phyloP scores from a whole-genome alignment of 2,797 vertebrate species.

The Vireo griseus region DNA sequence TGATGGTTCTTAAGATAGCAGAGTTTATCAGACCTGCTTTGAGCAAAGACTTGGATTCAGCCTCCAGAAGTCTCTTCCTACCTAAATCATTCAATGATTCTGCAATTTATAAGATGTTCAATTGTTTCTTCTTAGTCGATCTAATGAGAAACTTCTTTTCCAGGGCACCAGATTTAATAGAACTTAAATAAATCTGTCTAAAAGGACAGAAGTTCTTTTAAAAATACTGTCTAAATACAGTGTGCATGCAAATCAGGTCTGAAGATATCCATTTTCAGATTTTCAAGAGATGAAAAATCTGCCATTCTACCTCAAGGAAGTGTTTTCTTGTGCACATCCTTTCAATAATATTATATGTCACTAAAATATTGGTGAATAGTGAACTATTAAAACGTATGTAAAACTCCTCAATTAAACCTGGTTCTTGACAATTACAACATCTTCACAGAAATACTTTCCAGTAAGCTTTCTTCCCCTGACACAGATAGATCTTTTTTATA shows the following conservation, averaged over 20 bases:
- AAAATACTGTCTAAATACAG: not conserved
- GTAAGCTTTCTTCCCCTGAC: constrained; percentile 1
- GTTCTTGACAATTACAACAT: constrained; percentile 45
- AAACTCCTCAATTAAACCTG: constrained; percentile 4
- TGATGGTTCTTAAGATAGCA: accelerated
- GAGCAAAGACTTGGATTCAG: not conserved
- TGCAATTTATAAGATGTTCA: not conserved
- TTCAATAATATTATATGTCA: not conserved
- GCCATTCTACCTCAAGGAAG: not conserved
- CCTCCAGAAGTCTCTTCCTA: not conserved
- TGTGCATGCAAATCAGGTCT: not conserved
- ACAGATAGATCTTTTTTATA: constrained; percentile 46
- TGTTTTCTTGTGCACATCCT: not conserved
- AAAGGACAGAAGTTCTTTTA: not conserved
- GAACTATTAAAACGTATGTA: not conserved
- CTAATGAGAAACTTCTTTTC: not conserved
- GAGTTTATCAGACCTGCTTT: accelerated
- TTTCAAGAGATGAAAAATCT: not conserved
- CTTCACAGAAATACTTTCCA: constrained; percentile 48
- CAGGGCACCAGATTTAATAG: not conserved
- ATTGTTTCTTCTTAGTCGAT: not conserved
- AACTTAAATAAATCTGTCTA: not conserved
- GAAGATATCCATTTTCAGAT: not conserved
- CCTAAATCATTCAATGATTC: not conserved
- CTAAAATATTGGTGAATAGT: not conserved